Evolutionary conservation across 2,888 invertebrate genomes (phyloP).

Genomic region (Homarus gammarus): DNA sequence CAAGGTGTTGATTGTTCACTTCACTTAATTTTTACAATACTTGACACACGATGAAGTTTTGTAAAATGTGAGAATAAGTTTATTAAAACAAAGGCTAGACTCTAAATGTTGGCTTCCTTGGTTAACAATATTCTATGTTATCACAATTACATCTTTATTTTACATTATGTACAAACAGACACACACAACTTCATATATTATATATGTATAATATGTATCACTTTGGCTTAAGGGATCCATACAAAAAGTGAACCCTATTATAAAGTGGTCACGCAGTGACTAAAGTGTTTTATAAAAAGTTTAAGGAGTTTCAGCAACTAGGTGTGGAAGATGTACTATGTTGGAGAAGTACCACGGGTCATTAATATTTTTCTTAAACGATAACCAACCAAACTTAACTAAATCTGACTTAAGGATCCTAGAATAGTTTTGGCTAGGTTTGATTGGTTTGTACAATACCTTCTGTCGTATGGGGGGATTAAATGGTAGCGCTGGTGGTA

Average conservation of each 20-base stretch:
- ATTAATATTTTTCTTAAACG: too few relatives aligned
- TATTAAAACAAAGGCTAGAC: not conserved
- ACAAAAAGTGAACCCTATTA: not conserved
- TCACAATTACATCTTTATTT: not conserved
- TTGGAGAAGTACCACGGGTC: too few relatives aligned
- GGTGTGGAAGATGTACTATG: too few relatives aligned
- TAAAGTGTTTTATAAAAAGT: not conserved
- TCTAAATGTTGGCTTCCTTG: not conserved
- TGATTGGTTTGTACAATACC: too few relatives aligned
- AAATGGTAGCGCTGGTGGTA: not conserved
- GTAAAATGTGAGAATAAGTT: not conserved
- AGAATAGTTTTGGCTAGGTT: too few relatives aligned
- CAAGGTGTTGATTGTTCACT: not conserved
- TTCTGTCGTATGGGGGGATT: not conserved
- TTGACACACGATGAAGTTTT: not conserved
- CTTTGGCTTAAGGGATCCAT: not conserved
- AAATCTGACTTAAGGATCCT: too few relatives aligned
- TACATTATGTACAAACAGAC: slow-evolving; percentile 6
- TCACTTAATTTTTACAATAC: not conserved
- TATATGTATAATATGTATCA: not conserved
- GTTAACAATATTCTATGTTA: not conserved
- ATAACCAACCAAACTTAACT: too few relatives aligned
- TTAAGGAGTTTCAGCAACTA: not conserved
- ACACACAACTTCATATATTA: not conserved
- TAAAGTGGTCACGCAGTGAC: not conserved